These are phyloP conservation scores for Tinea semifulvella DNA, from an alignment of 2,888 invertebrate genomes.

Conservation along the genomic window DNA sequence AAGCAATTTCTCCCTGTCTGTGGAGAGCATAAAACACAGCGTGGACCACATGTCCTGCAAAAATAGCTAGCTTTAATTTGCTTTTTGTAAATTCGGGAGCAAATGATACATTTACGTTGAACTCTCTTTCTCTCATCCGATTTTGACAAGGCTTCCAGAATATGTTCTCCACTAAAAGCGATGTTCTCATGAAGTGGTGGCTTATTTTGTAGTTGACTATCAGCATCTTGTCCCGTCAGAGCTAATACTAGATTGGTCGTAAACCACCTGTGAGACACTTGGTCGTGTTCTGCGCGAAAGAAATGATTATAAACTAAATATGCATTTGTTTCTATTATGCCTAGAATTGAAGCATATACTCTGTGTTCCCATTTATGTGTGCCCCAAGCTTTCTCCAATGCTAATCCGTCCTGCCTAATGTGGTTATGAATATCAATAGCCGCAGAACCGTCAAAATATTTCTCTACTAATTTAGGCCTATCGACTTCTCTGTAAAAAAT, in stretches of 20 bases:
- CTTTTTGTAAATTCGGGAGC: conserved; percentile 4
- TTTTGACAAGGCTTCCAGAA: conserved; percentile 13
- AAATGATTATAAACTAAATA: background rate
- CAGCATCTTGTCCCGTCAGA: conserved; percentile 1
- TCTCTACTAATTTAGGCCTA: conserved; percentile 11
- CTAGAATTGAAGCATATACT: conserved; percentile 13
- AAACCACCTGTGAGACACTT: background rate
- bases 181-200: conserved; percentile 6
- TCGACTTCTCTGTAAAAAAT: conserved; percentile 12
- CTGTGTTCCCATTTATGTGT: conserved; percentile 13
- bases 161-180: conserved; percentile 11
- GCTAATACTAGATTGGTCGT: background rate
- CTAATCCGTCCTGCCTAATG: conserved; percentile 12
- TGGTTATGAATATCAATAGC: conserved; percentile 14
- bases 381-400: conserved; percentile 14
- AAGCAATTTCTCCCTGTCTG: no score
- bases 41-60: no score
- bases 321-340: conserved; percentile 8
- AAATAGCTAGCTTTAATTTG: no score
- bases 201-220: conserved; percentile 1
- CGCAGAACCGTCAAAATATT: conserved; percentile 15
- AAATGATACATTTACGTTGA: conserved; percentile 4
- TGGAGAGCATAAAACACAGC: no score
- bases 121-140: conserved; percentile 1
- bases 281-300: conserved; percentile 2